phyloP scores from a whole-genome alignment of 2,113 vertebrate species.

The Carassius gibelio region DNA sequence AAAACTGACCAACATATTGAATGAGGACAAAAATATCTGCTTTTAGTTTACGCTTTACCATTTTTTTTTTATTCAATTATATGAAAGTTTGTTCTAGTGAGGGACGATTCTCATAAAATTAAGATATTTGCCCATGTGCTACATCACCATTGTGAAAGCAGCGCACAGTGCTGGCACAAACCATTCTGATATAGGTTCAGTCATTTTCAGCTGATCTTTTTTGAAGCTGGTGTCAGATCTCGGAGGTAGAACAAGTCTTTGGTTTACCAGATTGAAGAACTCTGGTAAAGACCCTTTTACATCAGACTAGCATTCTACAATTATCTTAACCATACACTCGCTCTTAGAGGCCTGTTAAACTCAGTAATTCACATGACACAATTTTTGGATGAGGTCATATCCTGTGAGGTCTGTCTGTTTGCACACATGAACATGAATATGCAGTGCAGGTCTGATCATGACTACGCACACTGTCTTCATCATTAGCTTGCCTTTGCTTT shows the following conservation, averaged over 20 bases:
- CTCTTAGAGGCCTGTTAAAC: not conserved
- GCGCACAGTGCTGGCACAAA: slow-evolving; percentile 20
- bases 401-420: not conserved
- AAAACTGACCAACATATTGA: slow-evolving; percentile 25
- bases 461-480: slow-evolving; percentile 5
- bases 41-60: not conserved
- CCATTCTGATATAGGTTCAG: slow-evolving; percentile 6
- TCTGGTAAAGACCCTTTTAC: slow-evolving; percentile 28
- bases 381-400: not conserved
- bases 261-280: slow-evolving; percentile 32
- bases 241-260: not conserved
- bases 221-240: slow-evolving; percentile 54
- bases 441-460: slow-evolving; percentile 7
- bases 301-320: slow-evolving; percentile 34
- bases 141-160: slow-evolving; percentile 20
- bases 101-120: not conserved
- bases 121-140: slow-evolving; percentile 18
- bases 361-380: not conserved
- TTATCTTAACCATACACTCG: slow-evolving; percentile 24
- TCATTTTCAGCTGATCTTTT: slow-evolving; percentile 43
- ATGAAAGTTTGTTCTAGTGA: not conserved
- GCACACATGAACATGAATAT: slow-evolving; percentile 9
- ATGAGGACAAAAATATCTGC: not conserved
- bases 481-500: not conserved
- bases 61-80: not conserved